These are phyloP conservation scores for Cacoxenus indagator DNA, from an alignment of 2,888 invertebrate genomes.

Conservation along the genomic window DNA sequence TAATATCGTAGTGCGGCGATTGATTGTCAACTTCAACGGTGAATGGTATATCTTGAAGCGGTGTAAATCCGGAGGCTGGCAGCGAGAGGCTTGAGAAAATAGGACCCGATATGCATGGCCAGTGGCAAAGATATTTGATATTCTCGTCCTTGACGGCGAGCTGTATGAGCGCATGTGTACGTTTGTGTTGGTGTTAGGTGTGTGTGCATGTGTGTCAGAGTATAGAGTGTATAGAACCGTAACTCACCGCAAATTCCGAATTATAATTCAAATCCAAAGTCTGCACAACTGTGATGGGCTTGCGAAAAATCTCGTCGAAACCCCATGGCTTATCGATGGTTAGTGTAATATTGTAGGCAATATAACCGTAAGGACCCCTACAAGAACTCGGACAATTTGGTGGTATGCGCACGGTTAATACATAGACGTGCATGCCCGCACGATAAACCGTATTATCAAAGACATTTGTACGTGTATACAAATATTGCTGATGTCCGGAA, in stretches of 20 bases:
- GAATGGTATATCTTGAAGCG: conserved; percentile 80
- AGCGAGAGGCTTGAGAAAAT: conserved; percentile 65
- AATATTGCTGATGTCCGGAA: conserved; percentile 64
- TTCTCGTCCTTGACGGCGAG: conserved; percentile 61
- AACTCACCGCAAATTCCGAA: conserved; percentile 76
- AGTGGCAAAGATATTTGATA: conserved; percentile 62
- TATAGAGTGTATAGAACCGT: not conserved
- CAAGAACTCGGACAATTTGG: conserved; percentile 81
- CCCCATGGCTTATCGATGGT: conserved; percentile 87
- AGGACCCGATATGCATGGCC: conserved; percentile 65
- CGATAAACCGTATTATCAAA: conserved; percentile 61
- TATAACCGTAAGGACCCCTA: conserved; percentile 79
- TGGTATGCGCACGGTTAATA: conserved; percentile 77
- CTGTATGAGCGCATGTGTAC: conserved; percentile 32
- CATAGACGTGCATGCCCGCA: conserved; percentile 75
- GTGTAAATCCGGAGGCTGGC: conserved; percentile 80
- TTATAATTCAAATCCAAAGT: conserved; percentile 84
- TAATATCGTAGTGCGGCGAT: conserved; percentile 64
- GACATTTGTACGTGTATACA: conserved; percentile 60
- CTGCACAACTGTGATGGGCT: conserved; percentile 80
- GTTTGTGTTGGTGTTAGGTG: conserved; percentile 41
- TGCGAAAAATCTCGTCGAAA: conserved; percentile 71
- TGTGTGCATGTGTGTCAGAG: not conserved
- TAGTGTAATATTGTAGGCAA: conserved; percentile 83
- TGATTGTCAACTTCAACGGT: conserved; percentile 79